phyloP scores from a whole-genome alignment of 2,113 vertebrate genomes.

The Toxostoma redivivum region DNA sequence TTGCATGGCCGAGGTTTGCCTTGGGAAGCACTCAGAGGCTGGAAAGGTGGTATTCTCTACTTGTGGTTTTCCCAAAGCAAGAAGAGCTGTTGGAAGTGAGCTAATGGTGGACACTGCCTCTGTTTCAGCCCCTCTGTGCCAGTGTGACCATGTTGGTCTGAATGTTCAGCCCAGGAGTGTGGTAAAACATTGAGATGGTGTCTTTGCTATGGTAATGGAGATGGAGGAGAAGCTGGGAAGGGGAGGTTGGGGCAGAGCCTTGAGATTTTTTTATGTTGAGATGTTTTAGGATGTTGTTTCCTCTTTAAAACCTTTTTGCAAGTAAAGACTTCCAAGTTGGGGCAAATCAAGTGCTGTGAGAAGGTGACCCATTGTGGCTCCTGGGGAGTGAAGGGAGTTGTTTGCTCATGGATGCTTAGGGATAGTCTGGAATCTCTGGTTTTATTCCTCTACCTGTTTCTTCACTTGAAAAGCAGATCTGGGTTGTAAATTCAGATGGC shows the following conservation, averaged over 20 bases:
- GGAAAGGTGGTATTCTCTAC: background rate
- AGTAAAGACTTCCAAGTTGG: background rate
- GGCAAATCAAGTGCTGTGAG: background rate
- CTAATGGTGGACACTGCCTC: background rate
- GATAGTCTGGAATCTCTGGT: background rate
- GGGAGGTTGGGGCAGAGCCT: background rate
- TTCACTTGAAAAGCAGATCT: background rate
- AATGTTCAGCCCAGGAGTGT: background rate
- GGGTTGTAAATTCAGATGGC: background rate
- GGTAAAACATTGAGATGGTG: background rate
- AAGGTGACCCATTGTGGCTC: background rate
- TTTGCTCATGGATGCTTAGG: background rate
- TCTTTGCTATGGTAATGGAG: background rate
- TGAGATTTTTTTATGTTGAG: background rate
- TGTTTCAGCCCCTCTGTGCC: accelerated
- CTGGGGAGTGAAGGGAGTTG: background rate
- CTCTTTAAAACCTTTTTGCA: background rate
- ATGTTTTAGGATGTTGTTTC: background rate
- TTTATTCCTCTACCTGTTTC: background rate
- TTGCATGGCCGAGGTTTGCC: background rate
- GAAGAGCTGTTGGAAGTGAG: background rate
- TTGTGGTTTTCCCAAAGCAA: background rate
- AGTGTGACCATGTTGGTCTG: background rate
- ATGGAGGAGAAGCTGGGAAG: background rate
- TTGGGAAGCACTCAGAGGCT: background rate